These are phyloP conservation scores for Osmerus eperlanus DNA, from an alignment of 2,113 vertebrate genomes.

Conservation along the genomic window DNA sequence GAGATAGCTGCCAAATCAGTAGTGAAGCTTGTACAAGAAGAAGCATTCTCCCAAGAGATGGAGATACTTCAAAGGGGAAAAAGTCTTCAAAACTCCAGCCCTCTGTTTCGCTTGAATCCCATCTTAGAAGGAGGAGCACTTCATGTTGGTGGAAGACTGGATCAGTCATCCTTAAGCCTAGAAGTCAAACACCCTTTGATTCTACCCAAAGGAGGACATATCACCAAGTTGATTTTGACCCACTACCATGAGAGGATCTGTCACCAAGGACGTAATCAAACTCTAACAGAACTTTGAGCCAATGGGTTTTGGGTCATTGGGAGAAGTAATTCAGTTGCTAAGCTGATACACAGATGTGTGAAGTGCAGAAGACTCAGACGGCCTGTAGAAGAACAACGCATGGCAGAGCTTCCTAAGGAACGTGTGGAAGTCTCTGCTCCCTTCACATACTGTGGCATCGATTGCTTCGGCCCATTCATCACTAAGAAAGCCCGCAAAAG, in stretches of 20 bases:
- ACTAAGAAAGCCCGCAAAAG: constrained; percentile 18
- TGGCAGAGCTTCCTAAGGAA: constrained; percentile 13
- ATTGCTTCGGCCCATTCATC: constrained; percentile 31
- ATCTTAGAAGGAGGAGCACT: constrained; percentile 4
- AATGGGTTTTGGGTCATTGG: constrained; percentile 7
- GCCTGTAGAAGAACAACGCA: no score
- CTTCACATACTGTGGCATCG: constrained; percentile 13
- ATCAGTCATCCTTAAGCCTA: no score
- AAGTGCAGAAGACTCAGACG: no score
- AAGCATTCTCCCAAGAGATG: constrained; percentile 21
- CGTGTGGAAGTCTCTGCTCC: constrained; percentile 10
- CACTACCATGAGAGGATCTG: no score
- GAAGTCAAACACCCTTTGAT: no score
- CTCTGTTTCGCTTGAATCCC: constrained; percentile 25
- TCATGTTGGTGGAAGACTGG: constrained; percentile 13
- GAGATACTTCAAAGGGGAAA: constrained; percentile 5
- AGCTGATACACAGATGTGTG: no score
- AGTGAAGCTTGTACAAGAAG: constrained; percentile 22
- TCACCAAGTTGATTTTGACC: no score
- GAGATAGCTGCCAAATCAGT: constrained; percentile 14
- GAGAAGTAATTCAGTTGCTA: no score
- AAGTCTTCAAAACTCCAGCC: constrained; percentile 8
- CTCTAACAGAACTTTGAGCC: neutral
- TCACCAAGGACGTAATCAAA: no score
- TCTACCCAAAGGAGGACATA: no score